These are phyloP conservation scores for Acanthosepion pharaonis DNA, from an alignment of 2,888 invertebrate species.

Conservation along the genomic window DNA sequence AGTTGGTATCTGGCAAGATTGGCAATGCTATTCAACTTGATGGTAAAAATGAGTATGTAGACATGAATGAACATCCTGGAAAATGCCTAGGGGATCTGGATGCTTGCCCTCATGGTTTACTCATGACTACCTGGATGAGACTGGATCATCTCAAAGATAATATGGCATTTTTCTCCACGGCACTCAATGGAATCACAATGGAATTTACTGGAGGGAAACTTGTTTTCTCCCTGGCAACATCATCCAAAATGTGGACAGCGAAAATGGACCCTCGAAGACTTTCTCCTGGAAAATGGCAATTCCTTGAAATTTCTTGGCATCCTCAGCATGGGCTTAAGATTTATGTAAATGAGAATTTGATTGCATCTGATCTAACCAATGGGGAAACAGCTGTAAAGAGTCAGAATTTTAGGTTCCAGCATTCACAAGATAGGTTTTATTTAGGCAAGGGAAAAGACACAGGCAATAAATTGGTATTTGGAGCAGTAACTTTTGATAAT, in stretches of 20 bases:
- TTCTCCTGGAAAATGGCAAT: conserved; percentile 65
- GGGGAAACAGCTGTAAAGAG: conserved; percentile 17
- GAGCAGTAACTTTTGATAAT: conserved; percentile 70
- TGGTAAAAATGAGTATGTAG: conserved; percentile 59
- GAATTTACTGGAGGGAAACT: conserved; percentile 59
- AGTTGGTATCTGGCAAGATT: conserved; percentile 62
- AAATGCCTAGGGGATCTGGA: conserved; percentile 68
- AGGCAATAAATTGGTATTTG: conserved; percentile 58
- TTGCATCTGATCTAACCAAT: conserved; percentile 52
- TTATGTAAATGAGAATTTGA: conserved; percentile 59
- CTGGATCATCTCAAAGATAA: conserved; percentile 58
- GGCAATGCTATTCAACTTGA: conserved; percentile 60
- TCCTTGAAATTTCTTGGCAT: conserved; percentile 68
- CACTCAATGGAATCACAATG: conserved; percentile 67
- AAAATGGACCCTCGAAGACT: background rate
- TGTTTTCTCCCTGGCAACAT: conserved; percentile 57
- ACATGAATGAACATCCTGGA: conserved; percentile 61
- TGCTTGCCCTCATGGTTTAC: conserved; percentile 63
- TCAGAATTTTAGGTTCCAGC: background rate
- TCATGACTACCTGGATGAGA: conserved; percentile 65
- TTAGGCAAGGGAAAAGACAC: conserved; percentile 62
- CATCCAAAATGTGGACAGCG: conserved; percentile 61
- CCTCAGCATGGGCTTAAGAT: conserved; percentile 62
- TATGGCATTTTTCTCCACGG: conserved; percentile 63
- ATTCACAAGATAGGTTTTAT: conserved; percentile 57